Base-by-base conservation (phyloP, 2,113 vertebrate genomes). In the Epinephelus lanceolatus region DNA sequence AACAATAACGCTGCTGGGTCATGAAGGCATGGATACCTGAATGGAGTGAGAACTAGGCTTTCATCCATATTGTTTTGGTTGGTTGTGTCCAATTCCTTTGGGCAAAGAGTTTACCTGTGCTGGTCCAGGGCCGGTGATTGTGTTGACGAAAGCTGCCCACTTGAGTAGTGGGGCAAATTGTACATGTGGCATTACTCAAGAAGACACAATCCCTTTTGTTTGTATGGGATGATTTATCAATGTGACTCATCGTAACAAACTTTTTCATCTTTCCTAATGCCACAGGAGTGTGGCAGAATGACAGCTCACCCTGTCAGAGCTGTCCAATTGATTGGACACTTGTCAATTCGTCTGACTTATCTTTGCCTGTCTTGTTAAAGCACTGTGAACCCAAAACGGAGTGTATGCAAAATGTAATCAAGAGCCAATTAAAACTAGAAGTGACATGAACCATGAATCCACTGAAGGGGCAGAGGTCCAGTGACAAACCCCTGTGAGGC, bases 291-390 rank as follows among this genome's bases (percentile, higher is more conserved):
- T 30, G 45, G 45, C 72, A 62, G 45, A 1, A 62, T 62, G 14
- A 62, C 45, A 40, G 57, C 4, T 60, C 42, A 61, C 56, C 55
- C 40, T 49, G 19, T 73, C 42, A 73, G 11, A 73, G 47, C 56
- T 60, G 56, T 49, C 56, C 56, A 30, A 45, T 10, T 73, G 23
- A 73, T 59, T n/a, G 13, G n/a, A 27, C 23, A 51, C 45, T 37
- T 72, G 33, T 72, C 55, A 47, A 14, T 14, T 21, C 23, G n/a
- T 19, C 17, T 72, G 71, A 47, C 71, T 27, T 30, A 73, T 60
- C 23, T 72, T 45, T 21, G 70, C 70, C 25, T 60, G 60, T 42
- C 49, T 51, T 11, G 19, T 55, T 13, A 18, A 60, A 9, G 62
- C 61, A 42, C n/a, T n/a, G 12, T 45, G 33, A 45, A 42, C 42